Conservation (phyloP, 2,113 vertebrate species). For the Orycteropus afer region DNA sequence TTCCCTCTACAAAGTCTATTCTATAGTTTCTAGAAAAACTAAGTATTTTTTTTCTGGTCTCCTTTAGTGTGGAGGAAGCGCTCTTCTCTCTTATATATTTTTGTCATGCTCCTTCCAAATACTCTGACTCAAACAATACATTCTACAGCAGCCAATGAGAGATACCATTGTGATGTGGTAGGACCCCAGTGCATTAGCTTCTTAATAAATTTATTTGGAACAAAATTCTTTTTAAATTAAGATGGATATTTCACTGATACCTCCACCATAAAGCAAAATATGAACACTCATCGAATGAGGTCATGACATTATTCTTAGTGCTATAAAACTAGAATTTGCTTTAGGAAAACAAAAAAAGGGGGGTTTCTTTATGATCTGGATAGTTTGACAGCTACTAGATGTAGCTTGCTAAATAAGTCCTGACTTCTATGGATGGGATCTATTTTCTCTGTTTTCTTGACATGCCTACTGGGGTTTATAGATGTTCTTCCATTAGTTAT, state of each 20-base stretch:
- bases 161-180: background rate
- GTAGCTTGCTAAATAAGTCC: slow-evolving; percentile 52
- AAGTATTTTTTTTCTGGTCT: background rate
- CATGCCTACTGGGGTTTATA: slow-evolving; percentile 50
- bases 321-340: background rate
- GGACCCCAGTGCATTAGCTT: background rate
- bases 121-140: background rate
- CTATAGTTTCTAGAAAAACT: background rate
- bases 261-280: background rate
- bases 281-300: background rate
- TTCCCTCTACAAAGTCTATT: background rate
- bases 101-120: background rate
- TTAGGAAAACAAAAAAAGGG: background rate
- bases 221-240: background rate
- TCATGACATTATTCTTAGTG: background rate
- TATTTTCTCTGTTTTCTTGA: slow-evolving; percentile 74
- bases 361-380: background rate
- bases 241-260: background rate
- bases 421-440: slow-evolving; percentile 43
- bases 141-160: background rate
- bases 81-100: background rate
- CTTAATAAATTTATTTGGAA: background rate
- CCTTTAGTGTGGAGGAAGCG: background rate
- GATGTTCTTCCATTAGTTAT: slow-evolving; percentile 68
- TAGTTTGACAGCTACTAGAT: slow-evolving; percentile 4